Evolutionary conservation across 1,140 invertebrate species (phyloP), one percentile per base, ranked within the genome.

Genomic region (Eufriesea mexicana): DNA sequence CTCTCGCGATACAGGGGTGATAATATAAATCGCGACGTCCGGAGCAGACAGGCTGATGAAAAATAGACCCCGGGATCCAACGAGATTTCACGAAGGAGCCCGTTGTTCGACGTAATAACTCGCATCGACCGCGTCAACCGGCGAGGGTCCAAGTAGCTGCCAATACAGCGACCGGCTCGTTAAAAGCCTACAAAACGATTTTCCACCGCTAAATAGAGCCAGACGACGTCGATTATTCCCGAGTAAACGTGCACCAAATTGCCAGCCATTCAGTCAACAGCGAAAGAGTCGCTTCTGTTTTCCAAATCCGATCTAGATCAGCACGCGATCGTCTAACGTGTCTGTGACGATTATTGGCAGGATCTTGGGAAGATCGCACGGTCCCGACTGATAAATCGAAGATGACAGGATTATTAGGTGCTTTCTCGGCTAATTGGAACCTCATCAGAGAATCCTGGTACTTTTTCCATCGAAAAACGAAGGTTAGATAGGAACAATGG

Each of bases 81-180:
- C 75, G 64, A 71, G 72, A 80, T 81, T 67, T 77, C 64, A 55
- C 25, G 45, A 84, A 61, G 59, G 23, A 62, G 55, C 64, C 57
- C 64, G 51, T 84, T 86, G 81, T 84, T 68, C 67, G 74, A 80
- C 57, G 84, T 85, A 87, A 87, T 87, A 86, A 87, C 82, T 86
- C 83, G 76, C 59, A 76, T 76, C 61, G 59, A 25, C 23, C 62
- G 62, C 47, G 81, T 79, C 73, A 64, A 57, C 72, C 62, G 86
- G 86, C 86, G 70, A 54, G 23, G 51, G n/a, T 82, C 83, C 86
- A 88, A 82, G 54, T 57, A 76, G 59, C 79, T 82, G 78, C 49
- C 78, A 74, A 79, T 73, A 79, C 76, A 59, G 25, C 47, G 51
- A 79, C 5, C 2, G 25, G 49, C 16, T 84, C 72, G 72, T 86